phyloP scores from a whole-genome alignment of 64 coral and sea anemone species.

The Dendronephthya gigantea region DNA sequence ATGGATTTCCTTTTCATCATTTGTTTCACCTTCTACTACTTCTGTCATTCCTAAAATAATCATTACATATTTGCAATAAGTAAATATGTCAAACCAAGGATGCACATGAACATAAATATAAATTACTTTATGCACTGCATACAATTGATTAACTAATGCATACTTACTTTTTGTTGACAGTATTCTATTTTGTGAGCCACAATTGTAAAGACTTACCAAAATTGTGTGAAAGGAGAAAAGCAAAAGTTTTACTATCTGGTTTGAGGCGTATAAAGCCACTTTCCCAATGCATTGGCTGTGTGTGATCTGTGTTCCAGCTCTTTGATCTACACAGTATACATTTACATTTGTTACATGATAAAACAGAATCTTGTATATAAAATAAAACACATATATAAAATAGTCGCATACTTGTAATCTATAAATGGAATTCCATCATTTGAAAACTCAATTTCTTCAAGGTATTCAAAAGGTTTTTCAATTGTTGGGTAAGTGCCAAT shows the following conservation, averaged over 20 bases:
- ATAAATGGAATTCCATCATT: constrained; percentile 14
- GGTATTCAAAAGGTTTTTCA: neutral
- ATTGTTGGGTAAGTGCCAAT: neutral
- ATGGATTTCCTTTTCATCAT: neutral
- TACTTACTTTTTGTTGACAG: no score
- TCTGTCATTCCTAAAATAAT: neutral
- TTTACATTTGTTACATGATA: no score
- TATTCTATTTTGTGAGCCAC: no score
- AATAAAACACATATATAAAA: neutral
- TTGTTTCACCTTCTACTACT: neutral
- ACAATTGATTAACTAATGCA: no score
- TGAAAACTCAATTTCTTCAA: neutral
- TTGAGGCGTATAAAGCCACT: constrained; percentile 1
- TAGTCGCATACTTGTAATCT: neutral
- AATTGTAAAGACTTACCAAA: neutral
- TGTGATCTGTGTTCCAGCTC: neutral
- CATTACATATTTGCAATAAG: neutral
- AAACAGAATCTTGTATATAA: no score
- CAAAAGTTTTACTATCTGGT: neutral
- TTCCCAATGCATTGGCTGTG: neutral
- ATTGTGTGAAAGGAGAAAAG: neutral
- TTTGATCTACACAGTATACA: neutral
- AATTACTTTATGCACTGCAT: no score
- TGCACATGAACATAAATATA: no score
- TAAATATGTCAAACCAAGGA: no score